Percentiles rank a stretch among this genome's conserved stretches.
These are phyloP conservation scores for Planococcus citri DNA, from an alignment of 1,140 invertebrate genomes.

Conservation along the genomic window DNA sequence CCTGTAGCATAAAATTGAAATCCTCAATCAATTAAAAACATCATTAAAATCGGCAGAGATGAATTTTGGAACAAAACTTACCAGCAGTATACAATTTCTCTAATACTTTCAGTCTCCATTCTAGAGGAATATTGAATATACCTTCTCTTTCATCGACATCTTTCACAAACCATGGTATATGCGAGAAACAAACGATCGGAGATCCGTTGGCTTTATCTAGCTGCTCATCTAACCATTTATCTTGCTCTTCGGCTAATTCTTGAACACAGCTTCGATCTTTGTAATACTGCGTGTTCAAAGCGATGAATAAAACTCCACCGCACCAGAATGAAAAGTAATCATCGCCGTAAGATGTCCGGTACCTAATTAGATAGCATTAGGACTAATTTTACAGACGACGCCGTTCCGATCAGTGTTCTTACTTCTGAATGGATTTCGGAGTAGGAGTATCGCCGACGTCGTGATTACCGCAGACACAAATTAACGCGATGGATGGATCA, in stretches of 20 bases:
- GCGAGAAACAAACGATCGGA: conserved; percentile 40
- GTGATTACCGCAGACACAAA: conserved; percentile 47
- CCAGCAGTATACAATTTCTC: conserved; percentile 36
- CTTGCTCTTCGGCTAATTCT: conserved; percentile 35
- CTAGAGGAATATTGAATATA: conserved; percentile 38
- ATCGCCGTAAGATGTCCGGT: conserved; percentile 39
- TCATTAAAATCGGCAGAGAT: too few species aligned
- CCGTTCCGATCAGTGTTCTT: not conserved
- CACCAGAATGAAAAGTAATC: conserved; percentile 44
- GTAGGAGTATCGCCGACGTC: conserved; percentile 43
- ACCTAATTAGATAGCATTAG: conserved; percentile 27
- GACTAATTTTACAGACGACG: not conserved
- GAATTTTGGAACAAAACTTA: too few species aligned
- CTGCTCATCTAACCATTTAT: conserved; percentile 36
- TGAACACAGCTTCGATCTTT: conserved; percentile 27
- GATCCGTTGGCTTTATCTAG: conserved; percentile 27
- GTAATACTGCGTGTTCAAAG: conserved; percentile 42
- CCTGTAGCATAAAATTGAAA: too few species aligned
- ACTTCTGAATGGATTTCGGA: conserved; percentile 32
- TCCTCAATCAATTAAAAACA: too few species aligned
- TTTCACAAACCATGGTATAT: conserved; percentile 42
- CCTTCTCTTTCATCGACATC: conserved; percentile 34
- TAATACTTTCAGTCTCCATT: conserved; percentile 34
- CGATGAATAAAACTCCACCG: conserved; percentile 41
- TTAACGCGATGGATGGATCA: conserved; percentile 36